Evolutionary conservation across 2,797 vertebrate species (phyloP), one percentile per base, ranked within the genome.

Genomic region (Chelon auratus): DNA sequence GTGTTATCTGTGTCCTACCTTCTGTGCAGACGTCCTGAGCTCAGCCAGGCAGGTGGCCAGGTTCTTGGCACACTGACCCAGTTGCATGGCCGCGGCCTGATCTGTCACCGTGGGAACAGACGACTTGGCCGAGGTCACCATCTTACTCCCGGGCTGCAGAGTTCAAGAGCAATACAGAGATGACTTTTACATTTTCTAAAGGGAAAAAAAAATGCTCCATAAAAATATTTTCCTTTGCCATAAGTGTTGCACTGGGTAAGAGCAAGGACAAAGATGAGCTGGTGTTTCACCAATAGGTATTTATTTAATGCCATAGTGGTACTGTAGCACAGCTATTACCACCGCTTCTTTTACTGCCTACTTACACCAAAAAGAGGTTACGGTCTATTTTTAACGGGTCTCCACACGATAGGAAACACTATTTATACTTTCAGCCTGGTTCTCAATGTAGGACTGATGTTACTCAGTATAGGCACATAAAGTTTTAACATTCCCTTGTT

Each of bases 51-150:
- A 97, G 87, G 97, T 99, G 36, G 98, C 97, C 55, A 99, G 95
- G 79, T 99, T 99, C 93, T 99, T 99, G 55, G 98, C 97, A 87
- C 97, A 99, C 65, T 99, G 97, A 82, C 97, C 96, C 74, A 99
- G 92, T 82, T 99, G 98, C 97, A 99, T 99, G 37, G 97, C 97
- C 9, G 98, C 97, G 3, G 98, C 97, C 91, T 99, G 98, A 88
- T 99, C 97, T 0, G 95, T 94, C 82, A 99, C 97, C 0, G 97
- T 99, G 58, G 98, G 98, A 54, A 99, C 97, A 0, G 97, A 96
- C 0, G 98, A 97, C 91, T 99, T 99, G 45, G 97, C 95, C 0
- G 97, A 98, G 1, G 97, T 94, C 87, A 99, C 98, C 97, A 99
- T 99, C 90, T 98, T 98, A 93, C 97, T 98, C 71, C 97, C 97